phyloP scores from a whole-genome alignment of 2,888 invertebrate genomes.

The Polylopha cassiicola region DNA sequence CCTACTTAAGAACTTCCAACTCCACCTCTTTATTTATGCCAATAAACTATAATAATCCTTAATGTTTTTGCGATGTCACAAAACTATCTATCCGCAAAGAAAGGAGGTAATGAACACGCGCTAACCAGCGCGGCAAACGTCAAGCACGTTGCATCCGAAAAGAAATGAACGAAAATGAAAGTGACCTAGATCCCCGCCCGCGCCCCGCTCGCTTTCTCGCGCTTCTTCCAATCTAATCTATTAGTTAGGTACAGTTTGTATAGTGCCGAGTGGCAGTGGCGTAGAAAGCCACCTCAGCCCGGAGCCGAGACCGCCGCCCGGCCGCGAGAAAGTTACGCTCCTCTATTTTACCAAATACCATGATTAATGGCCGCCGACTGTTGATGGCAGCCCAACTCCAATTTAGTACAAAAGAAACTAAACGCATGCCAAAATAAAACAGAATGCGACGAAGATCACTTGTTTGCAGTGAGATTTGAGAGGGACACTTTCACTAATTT shows the following conservation, averaged over 20 bases:
- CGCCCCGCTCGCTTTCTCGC: conserved; percentile 59
- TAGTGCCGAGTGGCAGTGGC: conserved; percentile 17
- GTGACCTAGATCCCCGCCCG: conserved; percentile 64
- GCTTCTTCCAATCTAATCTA: conserved; percentile 64
- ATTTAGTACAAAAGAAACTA: conserved; percentile 32
- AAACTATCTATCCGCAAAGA: conserved; percentile 36
- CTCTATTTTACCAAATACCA: conserved; percentile 38
- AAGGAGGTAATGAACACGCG: conserved; percentile 63
- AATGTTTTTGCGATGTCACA: conserved; percentile 16
- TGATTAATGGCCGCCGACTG: conserved; percentile 35
- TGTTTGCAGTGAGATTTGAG: conserved; percentile 17
- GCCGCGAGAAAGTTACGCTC: conserved; percentile 39
- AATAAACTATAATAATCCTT: no score
- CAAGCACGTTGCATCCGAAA: conserved; percentile 68
- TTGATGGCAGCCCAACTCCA: conserved; percentile 30
- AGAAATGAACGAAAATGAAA: conserved; percentile 77
- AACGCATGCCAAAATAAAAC: conserved; percentile 25
- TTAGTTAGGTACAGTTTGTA: conserved; percentile 53
- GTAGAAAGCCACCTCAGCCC: conserved; percentile 28
- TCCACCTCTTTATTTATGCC: no score
- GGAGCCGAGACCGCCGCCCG: conserved; percentile 23
- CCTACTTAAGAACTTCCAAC: no score
- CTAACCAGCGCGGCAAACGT: conserved; percentile 62
- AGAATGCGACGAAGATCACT: conserved; percentile 19
- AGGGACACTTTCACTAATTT: conserved; percentile 21